Evolutionary conservation across 2,888 invertebrate species (phyloP).

Genomic region (Allophyes oxyacanthae): DNA sequence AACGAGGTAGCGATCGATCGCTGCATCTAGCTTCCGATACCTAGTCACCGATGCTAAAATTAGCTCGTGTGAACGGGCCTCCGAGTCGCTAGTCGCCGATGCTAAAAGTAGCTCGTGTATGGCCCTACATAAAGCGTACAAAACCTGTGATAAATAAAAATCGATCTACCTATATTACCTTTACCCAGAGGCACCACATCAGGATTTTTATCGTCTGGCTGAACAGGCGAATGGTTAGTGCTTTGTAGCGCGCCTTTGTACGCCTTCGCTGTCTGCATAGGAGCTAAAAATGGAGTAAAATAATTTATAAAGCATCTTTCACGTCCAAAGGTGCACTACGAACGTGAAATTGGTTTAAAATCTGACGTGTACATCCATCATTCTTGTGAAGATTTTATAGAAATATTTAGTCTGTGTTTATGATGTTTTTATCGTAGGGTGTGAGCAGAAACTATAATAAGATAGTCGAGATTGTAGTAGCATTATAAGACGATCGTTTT

Average conservation of each 20-base stretch:
- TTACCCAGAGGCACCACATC: conserved; percentile 96
- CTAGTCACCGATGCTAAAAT: too few relatives aligned
- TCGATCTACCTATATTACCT: conserved; percentile 87
- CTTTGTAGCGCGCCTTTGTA: conserved; percentile 92
- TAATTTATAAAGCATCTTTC: conserved; percentile 25
- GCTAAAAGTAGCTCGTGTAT: too few relatives aligned
- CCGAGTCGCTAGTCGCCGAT: too few relatives aligned
- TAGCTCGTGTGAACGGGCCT: too few relatives aligned
- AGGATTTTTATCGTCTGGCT: conserved; percentile 96
- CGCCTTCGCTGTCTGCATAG: conserved; percentile 80
- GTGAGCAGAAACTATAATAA: background rate
- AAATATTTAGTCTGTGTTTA: conserved; percentile 2
- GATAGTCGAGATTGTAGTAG: too few relatives aligned
- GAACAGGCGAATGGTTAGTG: conserved; percentile 88
- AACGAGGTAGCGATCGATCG: too few relatives aligned
- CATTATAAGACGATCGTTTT: too few relatives aligned
- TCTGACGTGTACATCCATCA: conserved; percentile 60
- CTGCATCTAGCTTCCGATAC: too few relatives aligned
- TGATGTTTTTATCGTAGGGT: conserved; percentile 1
- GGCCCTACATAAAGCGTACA: conserved; percentile 20
- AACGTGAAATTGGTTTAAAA: conserved; percentile 35
- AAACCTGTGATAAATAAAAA: conserved; percentile 45
- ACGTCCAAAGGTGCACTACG: conserved; percentile 35
- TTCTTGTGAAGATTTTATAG: conserved; percentile 36
- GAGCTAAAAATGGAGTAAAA: conserved; percentile 71